Conservation (phyloP, 2,888 invertebrate genomes). For the Agrotis clavis region DNA sequence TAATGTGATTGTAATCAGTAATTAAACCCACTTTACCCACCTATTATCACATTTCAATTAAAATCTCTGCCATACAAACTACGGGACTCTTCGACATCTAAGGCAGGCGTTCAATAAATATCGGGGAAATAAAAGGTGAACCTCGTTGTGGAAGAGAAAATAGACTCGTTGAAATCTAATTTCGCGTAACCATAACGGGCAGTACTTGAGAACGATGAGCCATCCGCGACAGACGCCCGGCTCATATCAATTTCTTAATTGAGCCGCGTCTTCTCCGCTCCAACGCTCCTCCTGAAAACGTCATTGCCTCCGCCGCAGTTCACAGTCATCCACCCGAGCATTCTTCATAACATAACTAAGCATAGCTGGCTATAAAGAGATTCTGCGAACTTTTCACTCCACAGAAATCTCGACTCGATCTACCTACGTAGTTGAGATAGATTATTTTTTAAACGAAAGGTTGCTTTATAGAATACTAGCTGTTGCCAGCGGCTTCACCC, state of each 20-base stretch:
- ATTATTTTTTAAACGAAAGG: constrained; percentile 14
- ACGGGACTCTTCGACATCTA: constrained; percentile 54
- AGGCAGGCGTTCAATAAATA: constrained; percentile 77
- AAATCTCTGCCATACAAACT: constrained; percentile 29
- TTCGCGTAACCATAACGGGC: constrained; percentile 90
- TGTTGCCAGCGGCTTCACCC: no score
- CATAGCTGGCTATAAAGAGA: constrained; percentile 60
- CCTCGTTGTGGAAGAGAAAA: constrained; percentile 82
- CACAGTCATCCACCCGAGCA: constrained; percentile 60
- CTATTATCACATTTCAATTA: constrained; percentile 42
- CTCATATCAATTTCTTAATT: constrained; percentile 91
- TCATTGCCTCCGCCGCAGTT: constrained; percentile 64
- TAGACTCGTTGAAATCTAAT: constrained; percentile 91
- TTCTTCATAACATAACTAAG: constrained; percentile 67
- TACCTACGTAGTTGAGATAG: constrained; percentile 1
- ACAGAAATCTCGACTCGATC: constrained; percentile 33
- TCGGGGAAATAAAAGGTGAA: constrained; percentile 85
- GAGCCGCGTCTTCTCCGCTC: constrained; percentile 81
- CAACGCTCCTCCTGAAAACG: constrained; percentile 79
- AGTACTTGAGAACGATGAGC: constrained; percentile 89
- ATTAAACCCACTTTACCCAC: constrained; percentile 18
- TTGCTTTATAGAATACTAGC: background rate
- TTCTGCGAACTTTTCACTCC: constrained; percentile 63
- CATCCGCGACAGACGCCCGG: constrained; percentile 87
- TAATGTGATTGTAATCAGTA: constrained; percentile 36